Percentiles rank a stretch among this genome's conserved stretches.
These are phyloP conservation scores for Excalfactoria chinensis DNA, from an alignment of 2,113 vertebrate genomes.

Conservation along the genomic window DNA sequence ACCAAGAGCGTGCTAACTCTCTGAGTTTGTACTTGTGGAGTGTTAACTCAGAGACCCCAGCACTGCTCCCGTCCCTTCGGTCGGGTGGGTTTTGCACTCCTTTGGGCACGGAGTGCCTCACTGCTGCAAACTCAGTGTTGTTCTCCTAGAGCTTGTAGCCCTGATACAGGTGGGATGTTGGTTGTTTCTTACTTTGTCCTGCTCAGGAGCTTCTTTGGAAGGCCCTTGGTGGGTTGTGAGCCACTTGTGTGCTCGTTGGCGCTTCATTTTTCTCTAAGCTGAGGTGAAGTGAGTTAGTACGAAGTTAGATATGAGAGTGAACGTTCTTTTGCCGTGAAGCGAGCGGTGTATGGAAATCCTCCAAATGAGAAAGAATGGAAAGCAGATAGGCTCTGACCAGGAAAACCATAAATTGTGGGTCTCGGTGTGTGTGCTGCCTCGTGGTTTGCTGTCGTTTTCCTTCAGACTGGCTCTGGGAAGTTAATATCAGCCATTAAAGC, in stretches of 20 bases:
- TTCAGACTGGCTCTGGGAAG: constrained; percentile 41
- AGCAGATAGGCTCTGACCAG: neutral
- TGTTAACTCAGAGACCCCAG: neutral
- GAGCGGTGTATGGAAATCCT: neutral
- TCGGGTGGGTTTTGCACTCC: neutral
- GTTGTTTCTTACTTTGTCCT: neutral
- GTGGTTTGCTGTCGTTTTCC: constrained; percentile 31
- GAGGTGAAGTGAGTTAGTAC: neutral
- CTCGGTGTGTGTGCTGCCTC: neutral
- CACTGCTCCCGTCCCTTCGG: neutral
- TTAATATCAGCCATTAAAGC: constrained; percentile 3
- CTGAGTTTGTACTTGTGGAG: neutral
- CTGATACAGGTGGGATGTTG: neutral
- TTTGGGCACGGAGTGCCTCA: neutral
- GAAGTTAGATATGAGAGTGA: neutral
- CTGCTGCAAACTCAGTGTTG: neutral
- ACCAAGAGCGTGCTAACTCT: neutral
- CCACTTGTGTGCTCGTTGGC: neutral
- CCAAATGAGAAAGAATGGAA: neutral
- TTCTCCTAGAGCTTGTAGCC: neutral
- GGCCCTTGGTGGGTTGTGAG: neutral
- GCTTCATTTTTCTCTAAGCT: neutral
- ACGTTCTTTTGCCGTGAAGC: neutral
- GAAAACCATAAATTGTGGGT: neutral
- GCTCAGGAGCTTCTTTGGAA: neutral